Conservation (phyloP, 2,113 vertebrate genomes). For the Nothoprocta pentlandii region DNA sequence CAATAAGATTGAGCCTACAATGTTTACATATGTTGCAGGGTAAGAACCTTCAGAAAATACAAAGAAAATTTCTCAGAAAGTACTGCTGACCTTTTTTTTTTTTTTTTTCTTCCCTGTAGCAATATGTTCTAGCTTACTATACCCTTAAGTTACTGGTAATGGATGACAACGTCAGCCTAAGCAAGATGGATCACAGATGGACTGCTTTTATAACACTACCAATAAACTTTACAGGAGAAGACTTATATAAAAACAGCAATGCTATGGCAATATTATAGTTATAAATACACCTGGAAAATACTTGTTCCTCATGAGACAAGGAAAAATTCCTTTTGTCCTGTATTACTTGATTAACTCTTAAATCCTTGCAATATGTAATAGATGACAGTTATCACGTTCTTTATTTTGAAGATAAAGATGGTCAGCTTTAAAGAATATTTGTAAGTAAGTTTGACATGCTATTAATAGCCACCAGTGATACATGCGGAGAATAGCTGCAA, state of each 20-base stretch:
- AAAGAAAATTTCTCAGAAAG: background rate
- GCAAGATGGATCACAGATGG: background rate
- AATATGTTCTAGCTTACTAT: background rate
- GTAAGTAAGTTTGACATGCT: background rate
- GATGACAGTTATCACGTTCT: background rate
- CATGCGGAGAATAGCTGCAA: background rate
- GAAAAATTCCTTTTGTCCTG: background rate
- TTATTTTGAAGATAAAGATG: background rate
- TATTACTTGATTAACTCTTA: background rate
- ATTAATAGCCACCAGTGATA: background rate
- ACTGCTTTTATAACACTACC: background rate
- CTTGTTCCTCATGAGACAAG: background rate
- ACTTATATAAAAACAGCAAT: background rate
- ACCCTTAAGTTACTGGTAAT: background rate
- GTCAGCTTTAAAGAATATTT: background rate
- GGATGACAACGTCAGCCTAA: constrained; percentile 17
- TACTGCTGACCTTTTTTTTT: background rate
- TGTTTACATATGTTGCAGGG: background rate
- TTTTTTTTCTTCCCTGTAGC: background rate
- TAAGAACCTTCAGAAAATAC: background rate
- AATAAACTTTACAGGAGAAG: background rate
- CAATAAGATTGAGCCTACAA: background rate
- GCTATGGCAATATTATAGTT: background rate
- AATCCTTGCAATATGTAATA: background rate
- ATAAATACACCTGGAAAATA: background rate